These are phyloP conservation scores for Oncorhynchus masou DNA, from an alignment of 2,113 vertebrate species.

Conservation along the genomic window DNA sequence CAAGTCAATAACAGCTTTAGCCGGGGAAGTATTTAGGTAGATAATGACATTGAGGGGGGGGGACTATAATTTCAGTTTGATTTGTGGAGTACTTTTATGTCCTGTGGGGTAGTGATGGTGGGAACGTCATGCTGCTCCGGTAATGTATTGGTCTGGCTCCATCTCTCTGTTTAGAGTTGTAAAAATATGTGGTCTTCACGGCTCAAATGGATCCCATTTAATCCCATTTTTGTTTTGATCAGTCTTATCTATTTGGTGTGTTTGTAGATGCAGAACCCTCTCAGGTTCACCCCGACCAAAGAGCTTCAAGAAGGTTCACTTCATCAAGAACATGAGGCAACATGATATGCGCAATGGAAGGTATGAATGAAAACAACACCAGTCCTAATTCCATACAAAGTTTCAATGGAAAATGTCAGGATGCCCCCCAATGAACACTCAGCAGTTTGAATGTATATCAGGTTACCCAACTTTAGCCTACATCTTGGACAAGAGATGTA, in stretches of 20 bases:
- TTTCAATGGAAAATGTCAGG: conserved; percentile 42
- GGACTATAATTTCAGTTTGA: neutral
- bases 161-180: conserved; percentile 1
- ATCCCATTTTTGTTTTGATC: too few species aligned
- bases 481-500: neutral
- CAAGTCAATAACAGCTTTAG: neutral
- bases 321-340: conserved; percentile 97
- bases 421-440: conserved; percentile 49
- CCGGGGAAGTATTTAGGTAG: neutral
- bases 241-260: conserved; percentile 54
- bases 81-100: neutral
- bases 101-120: neutral
- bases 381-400: conserved; percentile 33
- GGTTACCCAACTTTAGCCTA: conserved; percentile 36
- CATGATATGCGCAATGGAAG: conserved; percentile 95
- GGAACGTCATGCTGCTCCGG: too few species aligned
- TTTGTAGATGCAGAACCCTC: conserved; percentile 91
- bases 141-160: neutral
- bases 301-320: conserved; percentile 99
- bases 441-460: conserved; percentile 51
- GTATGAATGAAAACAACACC: conserved; percentile 68
- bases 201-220: conserved; percentile 36
- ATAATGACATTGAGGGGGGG: neutral
- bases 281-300: conserved; percentile 99
- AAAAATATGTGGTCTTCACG: conserved; percentile 26